phyloP scores from a whole-genome alignment of 1,140 invertebrate species.

The Diachasmimorpha longicaudata region DNA sequence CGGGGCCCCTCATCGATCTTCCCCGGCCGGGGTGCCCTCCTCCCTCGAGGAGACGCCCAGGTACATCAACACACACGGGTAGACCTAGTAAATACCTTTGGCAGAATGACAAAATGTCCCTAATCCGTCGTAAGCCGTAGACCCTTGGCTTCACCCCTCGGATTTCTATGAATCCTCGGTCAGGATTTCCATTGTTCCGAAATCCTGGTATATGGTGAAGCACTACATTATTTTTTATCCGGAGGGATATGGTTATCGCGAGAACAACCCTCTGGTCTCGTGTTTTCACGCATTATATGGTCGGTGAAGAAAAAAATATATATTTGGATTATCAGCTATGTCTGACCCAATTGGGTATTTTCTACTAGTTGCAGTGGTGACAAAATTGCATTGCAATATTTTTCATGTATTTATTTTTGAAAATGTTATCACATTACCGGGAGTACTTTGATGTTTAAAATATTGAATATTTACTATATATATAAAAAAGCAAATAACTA shows the following conservation, averaged over 20 bases:
- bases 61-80: constrained; percentile 20
- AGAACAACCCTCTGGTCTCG: background rate
- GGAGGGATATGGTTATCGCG: background rate
- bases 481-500: too few species aligned
- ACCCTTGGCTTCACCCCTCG: constrained; percentile 26
- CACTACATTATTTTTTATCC: background rate
- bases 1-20: constrained; percentile 30
- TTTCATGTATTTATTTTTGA: too few species aligned
- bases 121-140: constrained; percentile 36
- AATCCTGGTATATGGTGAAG: background rate
- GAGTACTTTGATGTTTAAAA: too few species aligned
- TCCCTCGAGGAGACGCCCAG: constrained; percentile 8
- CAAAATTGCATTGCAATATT: too few species aligned
- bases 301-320: background rate
- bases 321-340: background rate
- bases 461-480: too few species aligned
- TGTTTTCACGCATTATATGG: background rate
- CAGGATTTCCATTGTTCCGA: constrained; percentile 13
- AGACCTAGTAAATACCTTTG: constrained; percentile 34
- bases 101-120: constrained; percentile 36
- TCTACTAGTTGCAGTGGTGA: background rate
- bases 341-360: background rate
- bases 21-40: background rate
- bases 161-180: constrained; percentile 29
- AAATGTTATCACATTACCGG: too few species aligned